A percentile compares a stretch with the other conserved stretches of the same genome.
Conservation (phyloP, 2,113 vertebrate species). For the Sterrhoptilus dennistouni region DNA sequence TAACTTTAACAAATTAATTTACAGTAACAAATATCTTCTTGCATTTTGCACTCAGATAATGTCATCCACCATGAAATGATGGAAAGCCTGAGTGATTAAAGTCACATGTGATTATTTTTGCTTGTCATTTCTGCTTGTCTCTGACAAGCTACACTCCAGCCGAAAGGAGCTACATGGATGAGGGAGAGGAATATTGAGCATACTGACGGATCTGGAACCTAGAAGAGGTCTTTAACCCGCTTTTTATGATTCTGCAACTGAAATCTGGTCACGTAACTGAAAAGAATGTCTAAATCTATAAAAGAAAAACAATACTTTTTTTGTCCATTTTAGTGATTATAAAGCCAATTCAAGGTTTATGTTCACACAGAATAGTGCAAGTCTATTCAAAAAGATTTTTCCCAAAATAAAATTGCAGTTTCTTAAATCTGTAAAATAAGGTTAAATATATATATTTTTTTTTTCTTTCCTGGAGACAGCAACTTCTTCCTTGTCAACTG, state of each 20-base stretch:
- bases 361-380: neutral
- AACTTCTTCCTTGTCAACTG: slow-evolving; percentile 33
- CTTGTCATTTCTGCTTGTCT: neutral
- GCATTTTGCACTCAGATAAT: neutral
- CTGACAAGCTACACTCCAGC: neutral
- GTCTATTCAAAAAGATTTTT: neutral
- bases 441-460: neutral
- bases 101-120: neutral
- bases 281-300: neutral
- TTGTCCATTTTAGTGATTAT: neutral
- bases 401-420: neutral
- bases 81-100: neutral
- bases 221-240: neutral
- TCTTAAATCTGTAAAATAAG: neutral
- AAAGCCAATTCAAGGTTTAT: neutral
- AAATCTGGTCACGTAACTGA: neutral
- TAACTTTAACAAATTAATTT: neutral
- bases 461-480: neutral
- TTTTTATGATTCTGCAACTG: neutral
- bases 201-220: neutral
- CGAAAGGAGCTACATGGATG: neutral
- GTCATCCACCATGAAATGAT: neutral
- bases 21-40: neutral
- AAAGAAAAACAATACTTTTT: accelerated
- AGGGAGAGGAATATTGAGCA: neutral